Conservation (phyloP, 2,888 invertebrate species). For the Seira sanloemensis region DNA sequence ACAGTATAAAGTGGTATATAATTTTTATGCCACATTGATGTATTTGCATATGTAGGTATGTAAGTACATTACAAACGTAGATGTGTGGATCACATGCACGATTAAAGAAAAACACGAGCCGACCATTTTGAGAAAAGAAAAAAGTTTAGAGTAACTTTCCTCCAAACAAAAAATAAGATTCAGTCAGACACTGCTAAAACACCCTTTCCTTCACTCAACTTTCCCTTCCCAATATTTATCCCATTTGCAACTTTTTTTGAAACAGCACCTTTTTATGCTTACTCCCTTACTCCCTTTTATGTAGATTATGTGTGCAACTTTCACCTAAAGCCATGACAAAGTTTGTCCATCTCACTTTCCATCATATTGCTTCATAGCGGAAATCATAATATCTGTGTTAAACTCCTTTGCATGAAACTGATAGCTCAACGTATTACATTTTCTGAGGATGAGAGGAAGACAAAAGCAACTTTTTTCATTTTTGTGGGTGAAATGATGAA, state of each 20-base stretch:
- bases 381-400: too few relatives aligned
- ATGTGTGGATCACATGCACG: too few relatives aligned
- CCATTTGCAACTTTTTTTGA: neutral
- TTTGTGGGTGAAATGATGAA: constrained; percentile 43
- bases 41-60: too few relatives aligned
- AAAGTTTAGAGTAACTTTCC: neutral
- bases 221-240: neutral
- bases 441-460: neutral
- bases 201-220: neutral
- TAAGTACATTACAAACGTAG: too few relatives aligned
- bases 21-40: too few relatives aligned
- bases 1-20: too few relatives aligned
- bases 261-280: neutral
- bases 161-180: too few relatives aligned
- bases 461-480: constrained; percentile 39
- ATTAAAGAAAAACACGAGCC: too few relatives aligned
- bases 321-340: neutral
- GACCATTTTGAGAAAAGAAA: neutral
- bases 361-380: neutral
- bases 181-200: too few relatives aligned
- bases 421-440: too few relatives aligned
- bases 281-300: neutral
- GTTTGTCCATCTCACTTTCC: neutral
- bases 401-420: too few relatives aligned
- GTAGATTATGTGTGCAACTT: neutral